Conservation (phyloP, 2,797 vertebrate genomes). For the Denticeps clupeoides region DNA sequence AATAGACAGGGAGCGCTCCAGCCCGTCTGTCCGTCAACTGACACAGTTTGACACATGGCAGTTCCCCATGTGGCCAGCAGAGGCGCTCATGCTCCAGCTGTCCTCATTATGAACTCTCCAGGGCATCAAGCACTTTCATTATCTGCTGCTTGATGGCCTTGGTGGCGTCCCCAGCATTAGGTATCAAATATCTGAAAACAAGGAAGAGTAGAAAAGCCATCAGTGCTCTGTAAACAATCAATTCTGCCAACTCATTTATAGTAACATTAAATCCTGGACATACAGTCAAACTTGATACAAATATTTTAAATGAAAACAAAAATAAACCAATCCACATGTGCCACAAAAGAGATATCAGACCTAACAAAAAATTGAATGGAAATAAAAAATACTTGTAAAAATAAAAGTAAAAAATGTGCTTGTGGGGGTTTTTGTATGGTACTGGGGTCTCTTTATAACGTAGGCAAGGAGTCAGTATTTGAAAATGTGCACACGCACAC, state of each 20-base stretch:
- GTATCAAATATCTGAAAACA: constrained; percentile 82
- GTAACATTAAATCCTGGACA: neutral
- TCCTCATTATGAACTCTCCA: constrained; percentile 79
- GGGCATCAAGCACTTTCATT: constrained; percentile 95
- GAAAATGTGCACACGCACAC: too few relatives aligned
- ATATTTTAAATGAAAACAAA: too few relatives aligned
- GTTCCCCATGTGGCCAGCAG: constrained; percentile 28
- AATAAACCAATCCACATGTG: too few relatives aligned
- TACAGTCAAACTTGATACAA: neutral
- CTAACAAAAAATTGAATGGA: too few relatives aligned
- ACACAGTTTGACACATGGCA: constrained; percentile 22
- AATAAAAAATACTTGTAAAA: too few relatives aligned
- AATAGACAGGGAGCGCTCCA: neutral
- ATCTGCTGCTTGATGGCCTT: constrained; percentile 99
- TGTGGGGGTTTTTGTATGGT: too few relatives aligned
- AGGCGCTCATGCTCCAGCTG: constrained; percentile 1
- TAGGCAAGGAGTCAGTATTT: too few relatives aligned
- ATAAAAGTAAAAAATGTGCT: too few relatives aligned
- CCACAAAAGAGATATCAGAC: too few relatives aligned
- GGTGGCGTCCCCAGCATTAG: constrained; percentile 95
- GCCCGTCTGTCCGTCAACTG: constrained; percentile 8
- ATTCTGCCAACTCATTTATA: neutral
- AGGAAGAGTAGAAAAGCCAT: neutral
- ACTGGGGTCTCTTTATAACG: too few relatives aligned
- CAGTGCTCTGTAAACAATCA: neutral